Conservation (phyloP, 1,140 invertebrate species). For the Drosophila lini region DNA sequence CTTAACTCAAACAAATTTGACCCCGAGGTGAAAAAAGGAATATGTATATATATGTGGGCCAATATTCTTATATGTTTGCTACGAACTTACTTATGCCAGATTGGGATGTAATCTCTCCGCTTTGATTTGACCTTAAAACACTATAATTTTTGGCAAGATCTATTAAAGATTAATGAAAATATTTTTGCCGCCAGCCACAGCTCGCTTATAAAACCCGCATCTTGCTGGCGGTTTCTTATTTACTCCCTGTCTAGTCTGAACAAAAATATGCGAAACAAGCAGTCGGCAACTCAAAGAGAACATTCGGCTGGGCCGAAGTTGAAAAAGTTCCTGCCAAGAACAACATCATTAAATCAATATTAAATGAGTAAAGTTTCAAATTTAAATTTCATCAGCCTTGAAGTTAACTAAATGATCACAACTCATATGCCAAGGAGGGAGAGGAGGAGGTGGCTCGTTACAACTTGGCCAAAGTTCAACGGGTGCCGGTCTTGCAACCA, state of each 20-base stretch:
- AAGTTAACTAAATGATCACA: slow-evolving; percentile 50
- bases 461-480: slow-evolving; percentile 46
- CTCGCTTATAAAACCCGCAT: background rate
- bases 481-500: slow-evolving; percentile 28
- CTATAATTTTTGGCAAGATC: background rate
- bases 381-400: slow-evolving; percentile 75
- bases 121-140: slow-evolving; percentile 9
- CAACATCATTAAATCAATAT: slow-evolving; percentile 53
- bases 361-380: slow-evolving; percentile 63
- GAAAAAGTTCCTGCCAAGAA: slow-evolving; percentile 37
- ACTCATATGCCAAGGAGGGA: slow-evolving; percentile 35
- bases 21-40: slow-evolving; percentile 9
- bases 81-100: background rate
- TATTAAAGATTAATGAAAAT: slow-evolving; percentile 1
- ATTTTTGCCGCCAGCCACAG: background rate
- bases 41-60: background rate
- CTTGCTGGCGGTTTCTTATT: slow-evolving; percentile 28
- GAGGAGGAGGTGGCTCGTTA: background rate
- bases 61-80: background rate
- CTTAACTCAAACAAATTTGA: slow-evolving; percentile 9
- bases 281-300: slow-evolving; percentile 38
- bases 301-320: slow-evolving; percentile 18
- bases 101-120: background rate
- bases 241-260: slow-evolving; percentile 43
- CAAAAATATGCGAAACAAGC: slow-evolving; percentile 31